Evolutionary conservation across 2,888 invertebrate species (phyloP).

Genomic region (Rhabditophanes sp.): DNA sequence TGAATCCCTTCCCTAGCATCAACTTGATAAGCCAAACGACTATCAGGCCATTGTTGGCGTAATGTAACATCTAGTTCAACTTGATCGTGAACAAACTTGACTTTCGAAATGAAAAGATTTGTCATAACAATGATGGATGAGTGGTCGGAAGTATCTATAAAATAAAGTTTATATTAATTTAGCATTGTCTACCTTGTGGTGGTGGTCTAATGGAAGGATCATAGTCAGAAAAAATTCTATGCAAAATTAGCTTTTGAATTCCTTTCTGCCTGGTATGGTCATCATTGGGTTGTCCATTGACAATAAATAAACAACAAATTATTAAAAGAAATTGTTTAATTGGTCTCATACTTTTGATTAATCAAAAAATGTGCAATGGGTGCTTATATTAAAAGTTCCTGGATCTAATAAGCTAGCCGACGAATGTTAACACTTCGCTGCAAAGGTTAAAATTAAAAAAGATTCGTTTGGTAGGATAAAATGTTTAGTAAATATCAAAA

Average conservation of each 20-base stretch:
- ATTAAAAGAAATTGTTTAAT: too few species aligned
- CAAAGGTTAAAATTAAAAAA: too few species aligned
- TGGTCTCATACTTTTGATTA: too few species aligned
- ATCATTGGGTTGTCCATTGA: slow-evolving; percentile 14
- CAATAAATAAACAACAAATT: too few species aligned
- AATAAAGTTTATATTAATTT: not conserved
- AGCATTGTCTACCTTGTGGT: slow-evolving; percentile 22
- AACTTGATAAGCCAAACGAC: slow-evolving; percentile 32
- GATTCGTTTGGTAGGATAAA: too few species aligned
- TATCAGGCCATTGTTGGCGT: slow-evolving; percentile 41
- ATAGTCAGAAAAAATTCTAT: slow-evolving; percentile 26
- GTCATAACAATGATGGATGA: slow-evolving; percentile 33
- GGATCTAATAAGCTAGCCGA: too few species aligned
- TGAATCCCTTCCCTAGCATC: slow-evolving; percentile 30
- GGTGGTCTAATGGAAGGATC: slow-evolving; percentile 31
- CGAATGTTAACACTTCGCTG: too few species aligned
- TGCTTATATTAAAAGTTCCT: too few species aligned
- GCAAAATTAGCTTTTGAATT: slow-evolving; percentile 26
- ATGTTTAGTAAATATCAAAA: too few species aligned
- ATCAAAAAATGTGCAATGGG: too few species aligned
- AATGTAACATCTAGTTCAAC: slow-evolving; percentile 37
- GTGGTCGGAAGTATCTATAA: slow-evolving; percentile 29
- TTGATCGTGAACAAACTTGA: slow-evolving; percentile 3
- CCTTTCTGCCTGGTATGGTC: slow-evolving; percentile 23
- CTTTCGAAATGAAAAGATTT: not conserved